Conservation (phyloP, 2,113 vertebrate genomes). For the Channa argus region DNA sequence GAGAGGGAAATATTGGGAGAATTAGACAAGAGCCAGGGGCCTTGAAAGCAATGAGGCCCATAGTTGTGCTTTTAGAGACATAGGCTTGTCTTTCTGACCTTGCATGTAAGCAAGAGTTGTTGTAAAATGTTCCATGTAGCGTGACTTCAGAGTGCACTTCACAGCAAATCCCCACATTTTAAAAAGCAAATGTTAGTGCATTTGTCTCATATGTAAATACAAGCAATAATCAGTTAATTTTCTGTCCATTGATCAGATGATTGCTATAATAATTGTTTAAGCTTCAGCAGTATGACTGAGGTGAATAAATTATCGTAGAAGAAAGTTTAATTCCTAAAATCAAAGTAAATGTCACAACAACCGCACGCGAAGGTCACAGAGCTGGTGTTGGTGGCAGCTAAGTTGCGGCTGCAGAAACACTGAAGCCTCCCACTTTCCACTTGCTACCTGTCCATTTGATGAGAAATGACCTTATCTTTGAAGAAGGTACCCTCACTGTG, state of each 20-base stretch:
- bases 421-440: slow-evolving; percentile 12
- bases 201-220: neutral
- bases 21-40: slow-evolving; percentile 47
- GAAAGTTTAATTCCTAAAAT: neutral
- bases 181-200: neutral
- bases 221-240: neutral
- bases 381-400: neutral
- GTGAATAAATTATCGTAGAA: too few relatives aligned
- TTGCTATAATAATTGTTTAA: too few relatives aligned
- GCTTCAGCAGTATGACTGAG: too few relatives aligned
- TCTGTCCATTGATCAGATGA: too few relatives aligned
- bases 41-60: slow-evolving; percentile 45
- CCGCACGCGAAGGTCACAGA: slow-evolving; percentile 2
- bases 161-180: neutral
- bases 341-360: neutral
- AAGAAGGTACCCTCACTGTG: neutral
- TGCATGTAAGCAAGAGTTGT: slow-evolving; percentile 54
- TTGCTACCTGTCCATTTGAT: slow-evolving; percentile 33
- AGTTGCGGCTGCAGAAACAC: slow-evolving; percentile 8
- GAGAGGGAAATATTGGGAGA: slow-evolving; percentile 22
- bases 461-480: slow-evolving; percentile 44
- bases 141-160: neutral
- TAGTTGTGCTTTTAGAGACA: slow-evolving; percentile 64
- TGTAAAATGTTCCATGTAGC: slow-evolving; percentile 35
- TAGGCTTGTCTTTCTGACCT: slow-evolving; percentile 42